Evolutionary conservation across 2,113 vertebrate genomes (phyloP).

Genomic region (Engystomops pustulosus): DNA sequence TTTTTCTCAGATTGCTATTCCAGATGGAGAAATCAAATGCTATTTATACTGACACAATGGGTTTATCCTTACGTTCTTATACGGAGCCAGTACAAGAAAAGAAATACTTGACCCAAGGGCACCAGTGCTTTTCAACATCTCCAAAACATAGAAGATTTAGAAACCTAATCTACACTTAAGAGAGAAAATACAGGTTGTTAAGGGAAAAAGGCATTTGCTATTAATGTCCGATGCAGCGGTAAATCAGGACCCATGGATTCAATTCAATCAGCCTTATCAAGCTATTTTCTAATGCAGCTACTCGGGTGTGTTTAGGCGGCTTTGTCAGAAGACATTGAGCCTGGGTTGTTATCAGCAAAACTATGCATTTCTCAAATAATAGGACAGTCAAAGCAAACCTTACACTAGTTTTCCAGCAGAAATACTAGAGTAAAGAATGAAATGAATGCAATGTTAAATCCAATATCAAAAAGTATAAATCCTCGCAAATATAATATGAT

Average conservation of each 20-base stretch:
- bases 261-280: slow-evolving; percentile 50
- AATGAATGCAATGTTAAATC: neutral
- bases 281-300: slow-evolving; percentile 15
- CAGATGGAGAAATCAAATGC: slow-evolving; percentile 59
- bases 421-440: neutral
- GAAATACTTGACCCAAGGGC: slow-evolving; percentile 60
- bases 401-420: neutral
- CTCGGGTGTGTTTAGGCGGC: neutral
- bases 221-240: slow-evolving; percentile 43
- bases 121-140: slow-evolving; percentile 58
- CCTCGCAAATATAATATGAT: no score
- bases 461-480: neutral
- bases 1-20: slow-evolving; percentile 53
- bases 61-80: slow-evolving; percentile 54
- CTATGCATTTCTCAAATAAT: slow-evolving; percentile 2
- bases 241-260: slow-evolving; percentile 50
- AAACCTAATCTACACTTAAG: slow-evolving; percentile 60
- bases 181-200: slow-evolving; percentile 60
- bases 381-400: neutral
- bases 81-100: slow-evolving; percentile 57
- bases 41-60: slow-evolving; percentile 60
- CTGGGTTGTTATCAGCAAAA: neutral
- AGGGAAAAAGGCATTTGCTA: slow-evolving; percentile 57
- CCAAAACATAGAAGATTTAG: slow-evolving; percentile 59
- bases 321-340: neutral